Base-by-base conservation (phyloP, 2,113 vertebrate species). In the Heterotis niloticus region DNA sequence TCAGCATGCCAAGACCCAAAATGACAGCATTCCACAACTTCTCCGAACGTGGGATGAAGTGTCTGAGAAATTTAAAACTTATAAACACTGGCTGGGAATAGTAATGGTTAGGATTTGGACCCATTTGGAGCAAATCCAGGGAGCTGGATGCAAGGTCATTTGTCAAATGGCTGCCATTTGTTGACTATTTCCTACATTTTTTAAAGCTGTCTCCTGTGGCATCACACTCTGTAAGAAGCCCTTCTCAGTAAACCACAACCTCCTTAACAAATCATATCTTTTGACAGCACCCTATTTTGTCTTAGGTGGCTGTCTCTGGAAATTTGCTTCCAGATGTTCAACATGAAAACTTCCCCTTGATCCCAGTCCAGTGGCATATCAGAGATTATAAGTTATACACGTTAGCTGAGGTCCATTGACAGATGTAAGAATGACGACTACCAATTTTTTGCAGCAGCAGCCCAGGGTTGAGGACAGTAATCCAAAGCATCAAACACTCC, bases 131-230 rank as follows among this genome's bases (percentile, higher is more conserved):
- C 0, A 7, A 77, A 34, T 64, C 75, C 75, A 66, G 65, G 34
- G 16, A 29, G 24, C 75, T 76, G 13, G 62, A 77, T 23, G 12
- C 51, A 13, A 64, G 62, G 60, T 34, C 12, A 52, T 65, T 18
- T 28, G 75, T 54, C 28, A 69, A 69, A 29, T 29, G 67, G 67
- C 28, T 69, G 67, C 18, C 26, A 34, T 69, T 69, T 69, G 34
- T 51, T 66, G 75, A 66, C 75, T 24, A 10, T 64, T 66, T 77
- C 64, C 62, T 52, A 17, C 60, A 24, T 28, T 64, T 62, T 52
- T 34, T 7, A 34, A 69, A 34, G 13, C 13, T 66, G 75, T n/a
- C 60, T 52, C 34, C 28, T 14, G 34, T n/a, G 23, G 52, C 52
- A 18, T 65, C 34, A 20, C 60, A 65, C 23, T 13, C 24, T 44